Evolutionary conservation across 2,888 invertebrate genomes (phyloP).

Genomic region (Melitaea athalia): DNA sequence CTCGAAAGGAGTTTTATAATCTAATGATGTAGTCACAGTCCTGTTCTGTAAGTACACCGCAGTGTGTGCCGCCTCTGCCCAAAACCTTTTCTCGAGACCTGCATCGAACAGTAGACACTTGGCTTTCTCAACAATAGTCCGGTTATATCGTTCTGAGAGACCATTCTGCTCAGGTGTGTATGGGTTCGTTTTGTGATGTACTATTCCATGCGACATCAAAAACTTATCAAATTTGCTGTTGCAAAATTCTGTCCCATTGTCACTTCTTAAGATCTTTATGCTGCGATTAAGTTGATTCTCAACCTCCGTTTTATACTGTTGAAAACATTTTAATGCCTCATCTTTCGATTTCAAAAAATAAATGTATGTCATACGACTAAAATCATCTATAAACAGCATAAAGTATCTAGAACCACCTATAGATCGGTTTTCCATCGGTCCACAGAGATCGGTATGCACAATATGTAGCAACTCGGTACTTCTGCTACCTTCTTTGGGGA

Average conservation of each 20-base stretch:
- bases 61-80: constrained; percentile 21
- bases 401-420: constrained; percentile 23
- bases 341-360: constrained; percentile 19
- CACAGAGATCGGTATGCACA: constrained; percentile 21
- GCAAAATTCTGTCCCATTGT: too few relatives aligned
- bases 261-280: neutral
- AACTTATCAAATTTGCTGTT: neutral
- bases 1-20: constrained; percentile 15
- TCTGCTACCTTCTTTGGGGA: constrained; percentile 20
- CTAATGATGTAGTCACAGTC: constrained; percentile 9
- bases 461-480: constrained; percentile 29
- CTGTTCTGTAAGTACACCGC: constrained; percentile 29
- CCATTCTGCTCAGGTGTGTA: constrained; percentile 40
- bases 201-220: constrained; percentile 24
- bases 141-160: constrained; percentile 38
- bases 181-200: neutral
- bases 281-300: constrained; percentile 25
- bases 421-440: constrained; percentile 18
- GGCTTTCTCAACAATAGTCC: constrained; percentile 38
- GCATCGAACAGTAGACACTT: constrained; percentile 32
- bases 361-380: constrained; percentile 18
- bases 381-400: constrained; percentile 29
- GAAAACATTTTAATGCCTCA: constrained; percentile 17
- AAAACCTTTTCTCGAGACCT: constrained; percentile 16
- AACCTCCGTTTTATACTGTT: constrained; percentile 20